Percentiles rank a stretch among this genome's conserved stretches.
phyloP scores from a whole-genome alignment of 2,888 invertebrate genomes.

The Drosophila nr. medialis region DNA sequence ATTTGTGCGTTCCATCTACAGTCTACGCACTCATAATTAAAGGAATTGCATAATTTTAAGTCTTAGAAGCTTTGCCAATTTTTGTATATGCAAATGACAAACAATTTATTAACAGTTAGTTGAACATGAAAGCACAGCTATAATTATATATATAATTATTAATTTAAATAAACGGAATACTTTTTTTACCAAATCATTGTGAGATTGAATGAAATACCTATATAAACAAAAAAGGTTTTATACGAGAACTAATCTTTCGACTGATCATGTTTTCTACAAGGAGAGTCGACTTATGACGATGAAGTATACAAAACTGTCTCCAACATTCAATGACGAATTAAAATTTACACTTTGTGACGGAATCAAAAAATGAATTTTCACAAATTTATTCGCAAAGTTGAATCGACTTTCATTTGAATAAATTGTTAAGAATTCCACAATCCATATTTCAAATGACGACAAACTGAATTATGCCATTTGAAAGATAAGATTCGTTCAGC shows the following conservation, averaged over 20 bases:
- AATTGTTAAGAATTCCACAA: neutral
- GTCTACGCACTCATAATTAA: constrained; percentile 49
- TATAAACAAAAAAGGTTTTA: neutral
- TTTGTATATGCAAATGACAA: neutral
- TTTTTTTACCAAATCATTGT: neutral
- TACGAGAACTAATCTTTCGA: neutral
- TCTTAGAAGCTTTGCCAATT: neutral
- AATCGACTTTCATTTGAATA: neutral
- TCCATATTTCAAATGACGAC: neutral
- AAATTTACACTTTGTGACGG: neutral
- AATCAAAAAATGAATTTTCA: neutral
- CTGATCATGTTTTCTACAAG: neutral
- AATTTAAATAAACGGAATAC: neutral
- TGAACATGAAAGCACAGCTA: neutral
- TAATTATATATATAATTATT: neutral
- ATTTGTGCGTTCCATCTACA: constrained; percentile 73
- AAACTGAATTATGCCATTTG: constrained; percentile 5
- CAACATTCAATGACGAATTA: neutral
- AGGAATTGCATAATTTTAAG: neutral
- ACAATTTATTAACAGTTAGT: neutral
- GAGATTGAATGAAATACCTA: neutral
- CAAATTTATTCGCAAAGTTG: neutral
- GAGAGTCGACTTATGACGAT: neutral
- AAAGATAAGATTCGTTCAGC: constrained; percentile 5
- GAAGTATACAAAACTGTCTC: neutral